phyloP scores from a whole-genome alignment of 1,140 invertebrate genomes.

The Rhagoletis pomonella region DNA sequence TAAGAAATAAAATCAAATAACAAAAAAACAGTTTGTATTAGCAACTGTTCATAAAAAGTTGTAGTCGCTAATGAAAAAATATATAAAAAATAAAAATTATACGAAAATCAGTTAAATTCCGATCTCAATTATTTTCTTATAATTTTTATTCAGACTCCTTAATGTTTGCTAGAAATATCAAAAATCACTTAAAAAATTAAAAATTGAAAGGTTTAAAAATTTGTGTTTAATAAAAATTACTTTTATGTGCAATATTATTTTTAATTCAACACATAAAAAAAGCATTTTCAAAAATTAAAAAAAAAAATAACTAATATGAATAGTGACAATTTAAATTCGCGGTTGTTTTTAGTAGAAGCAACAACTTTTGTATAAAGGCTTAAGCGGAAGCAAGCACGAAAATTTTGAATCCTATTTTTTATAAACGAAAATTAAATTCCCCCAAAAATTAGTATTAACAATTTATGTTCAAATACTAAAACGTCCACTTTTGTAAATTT shows the following conservation, averaged over 20 bases:
- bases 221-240: neutral
- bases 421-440: neutral
- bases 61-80: neutral
- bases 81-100: conserved; percentile 25
- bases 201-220: neutral
- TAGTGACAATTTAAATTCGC: neutral
- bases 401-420: conserved; percentile 46
- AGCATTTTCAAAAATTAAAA: neutral
- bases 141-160: neutral
- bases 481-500: conserved; percentile 19
- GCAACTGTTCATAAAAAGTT: neutral
- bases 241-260: conserved; percentile 53
- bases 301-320: conserved; percentile 14
- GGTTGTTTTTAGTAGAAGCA: conserved; percentile 21
- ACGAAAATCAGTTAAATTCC: conserved; percentile 48
- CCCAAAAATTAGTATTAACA: neutral
- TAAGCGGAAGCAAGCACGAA: conserved; percentile 40
- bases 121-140: conserved; percentile 32
- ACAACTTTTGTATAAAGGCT: conserved; percentile 18
- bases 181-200: neutral
- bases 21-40: neutral
- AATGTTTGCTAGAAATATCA: neutral
- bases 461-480: neutral
- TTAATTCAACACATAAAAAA: conserved; percentile 43
- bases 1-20: neutral